Percentiles rank a stretch among this genome's conserved stretches.
These are phyloP conservation scores for Drosophila cardini DNA, from an alignment of 1,140 invertebrate species.

Conservation along the genomic window DNA sequence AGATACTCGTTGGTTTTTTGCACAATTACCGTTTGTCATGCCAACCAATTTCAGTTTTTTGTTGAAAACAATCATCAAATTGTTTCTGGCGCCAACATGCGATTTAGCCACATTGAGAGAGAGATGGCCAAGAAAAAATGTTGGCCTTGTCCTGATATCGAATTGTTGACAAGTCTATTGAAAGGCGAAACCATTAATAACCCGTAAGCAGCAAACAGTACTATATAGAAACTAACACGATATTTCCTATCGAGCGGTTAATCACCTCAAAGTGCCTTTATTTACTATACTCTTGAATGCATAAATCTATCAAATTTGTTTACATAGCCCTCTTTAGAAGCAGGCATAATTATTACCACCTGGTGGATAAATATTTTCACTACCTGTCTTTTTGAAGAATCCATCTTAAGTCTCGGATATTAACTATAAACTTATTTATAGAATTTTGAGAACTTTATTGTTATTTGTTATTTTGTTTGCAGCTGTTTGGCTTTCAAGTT, in stretches of 20 bases:
- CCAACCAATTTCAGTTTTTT: constrained; percentile 31
- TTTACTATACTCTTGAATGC: neutral
- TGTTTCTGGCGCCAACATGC: constrained; percentile 55
- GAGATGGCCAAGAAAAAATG: constrained; percentile 24
- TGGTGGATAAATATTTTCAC: constrained; percentile 23
- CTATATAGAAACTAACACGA: neutral
- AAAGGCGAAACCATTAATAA: constrained; percentile 18
- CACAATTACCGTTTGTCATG: constrained; percentile 66
- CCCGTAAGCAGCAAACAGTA: no score
- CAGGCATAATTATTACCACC: constrained; percentile 41
- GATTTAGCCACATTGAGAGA: constrained; percentile 44
- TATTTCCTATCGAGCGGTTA: constrained; percentile 4
- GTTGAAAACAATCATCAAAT: constrained; percentile 34
- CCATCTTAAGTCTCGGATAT: constrained; percentile 7
- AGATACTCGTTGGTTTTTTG: constrained; percentile 24
- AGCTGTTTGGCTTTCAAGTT: neutral
- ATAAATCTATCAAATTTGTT: constrained; percentile 39
- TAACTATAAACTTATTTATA: constrained; percentile 33
- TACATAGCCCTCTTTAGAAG: constrained; percentile 15
- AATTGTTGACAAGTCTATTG: constrained; percentile 50
- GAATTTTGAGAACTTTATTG: constrained; percentile 1
- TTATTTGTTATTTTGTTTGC: neutral
- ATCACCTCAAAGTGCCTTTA: neutral
- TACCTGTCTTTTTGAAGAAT: constrained; percentile 17
- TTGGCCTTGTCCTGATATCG: constrained; percentile 50